Conservation (phyloP, 2,797 vertebrate genomes). For the Lerista edwardsae region DNA sequence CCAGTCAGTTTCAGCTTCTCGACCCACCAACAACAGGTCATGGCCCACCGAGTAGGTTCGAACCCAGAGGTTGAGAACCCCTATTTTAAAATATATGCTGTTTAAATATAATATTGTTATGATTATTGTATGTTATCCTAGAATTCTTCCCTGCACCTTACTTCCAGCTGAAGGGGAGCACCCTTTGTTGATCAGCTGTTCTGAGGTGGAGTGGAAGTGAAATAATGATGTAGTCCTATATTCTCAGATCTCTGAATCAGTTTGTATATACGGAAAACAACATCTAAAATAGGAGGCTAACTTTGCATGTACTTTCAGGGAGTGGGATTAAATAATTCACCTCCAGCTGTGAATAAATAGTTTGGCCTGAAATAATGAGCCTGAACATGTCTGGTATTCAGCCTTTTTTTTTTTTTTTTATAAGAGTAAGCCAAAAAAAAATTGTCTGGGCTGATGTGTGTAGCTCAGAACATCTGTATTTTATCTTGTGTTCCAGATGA, state of each 20-base stretch:
- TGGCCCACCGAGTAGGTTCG: too few relatives aligned
- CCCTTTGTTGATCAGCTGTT: neutral
- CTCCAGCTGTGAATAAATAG: slow-evolving; percentile 34
- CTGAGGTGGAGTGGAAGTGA: neutral
- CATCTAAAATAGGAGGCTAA: neutral
- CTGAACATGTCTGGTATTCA: slow-evolving; percentile 53
- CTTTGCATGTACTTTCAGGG: slow-evolving; percentile 17
- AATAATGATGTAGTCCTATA: too few relatives aligned
- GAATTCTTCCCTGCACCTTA: neutral
- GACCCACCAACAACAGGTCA: too few relatives aligned
- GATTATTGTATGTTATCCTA: neutral
- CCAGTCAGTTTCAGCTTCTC: too few relatives aligned
- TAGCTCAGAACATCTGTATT: slow-evolving; percentile 73
- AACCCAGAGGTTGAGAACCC: too few relatives aligned
- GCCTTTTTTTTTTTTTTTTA: slow-evolving; percentile 60
- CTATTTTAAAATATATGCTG: too few relatives aligned
- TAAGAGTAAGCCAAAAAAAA: slow-evolving; percentile 49
- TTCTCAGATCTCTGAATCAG: neutral
- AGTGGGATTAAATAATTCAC: neutral
- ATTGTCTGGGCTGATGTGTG: slow-evolving; percentile 48
- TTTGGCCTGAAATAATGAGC: slow-evolving; percentile 50
- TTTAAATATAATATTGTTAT: neutral
- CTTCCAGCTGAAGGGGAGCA: neutral
- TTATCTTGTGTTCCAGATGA: slow-evolving; percentile 73
- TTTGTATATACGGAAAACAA: neutral